Conservation (phyloP, 92 coral and sea anemone species). For the Pocillopora grandis region DNA sequence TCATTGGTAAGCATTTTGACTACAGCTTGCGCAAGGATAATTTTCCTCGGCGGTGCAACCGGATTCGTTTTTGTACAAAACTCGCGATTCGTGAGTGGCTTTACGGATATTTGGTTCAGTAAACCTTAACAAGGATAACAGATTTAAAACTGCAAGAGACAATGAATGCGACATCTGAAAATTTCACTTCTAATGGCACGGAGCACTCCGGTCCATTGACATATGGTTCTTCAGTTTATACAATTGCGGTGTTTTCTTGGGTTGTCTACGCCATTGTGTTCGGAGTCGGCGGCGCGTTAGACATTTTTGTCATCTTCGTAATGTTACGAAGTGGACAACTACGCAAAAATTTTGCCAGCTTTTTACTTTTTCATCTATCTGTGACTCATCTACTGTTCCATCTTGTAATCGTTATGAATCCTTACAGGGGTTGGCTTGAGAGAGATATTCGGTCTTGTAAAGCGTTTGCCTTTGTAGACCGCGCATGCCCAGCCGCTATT, state of each 20-base stretch:
- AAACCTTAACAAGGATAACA: too few species aligned
- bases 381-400: slow-evolving; percentile 1
- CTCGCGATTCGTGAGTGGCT: too few species aligned
- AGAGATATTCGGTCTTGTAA: not conserved
- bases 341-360: not conserved
- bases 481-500: slow-evolving; percentile 24
- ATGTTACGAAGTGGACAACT: slow-evolving; percentile 4
- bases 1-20: too few species aligned
- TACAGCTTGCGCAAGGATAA: too few species aligned
- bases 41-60: too few species aligned
- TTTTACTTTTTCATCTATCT: not conserved
- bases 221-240: too few species aligned
- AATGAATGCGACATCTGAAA: too few species aligned
- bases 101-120: too few species aligned
- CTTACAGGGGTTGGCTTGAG: not conserved
- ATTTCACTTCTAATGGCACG: too few species aligned
- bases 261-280: not conserved
- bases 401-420: not conserved
- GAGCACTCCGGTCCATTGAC: too few species aligned
- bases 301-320: slow-evolving; percentile 1
- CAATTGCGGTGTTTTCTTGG: not conserved
- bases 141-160: too few species aligned
- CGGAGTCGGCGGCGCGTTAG: not conserved
- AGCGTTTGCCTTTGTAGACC: not conserved
- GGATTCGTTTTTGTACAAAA: too few species aligned